These are phyloP conservation scores for Platanista minor DNA, from an alignment of 2,113 vertebrate species.

Conservation along the genomic window DNA sequence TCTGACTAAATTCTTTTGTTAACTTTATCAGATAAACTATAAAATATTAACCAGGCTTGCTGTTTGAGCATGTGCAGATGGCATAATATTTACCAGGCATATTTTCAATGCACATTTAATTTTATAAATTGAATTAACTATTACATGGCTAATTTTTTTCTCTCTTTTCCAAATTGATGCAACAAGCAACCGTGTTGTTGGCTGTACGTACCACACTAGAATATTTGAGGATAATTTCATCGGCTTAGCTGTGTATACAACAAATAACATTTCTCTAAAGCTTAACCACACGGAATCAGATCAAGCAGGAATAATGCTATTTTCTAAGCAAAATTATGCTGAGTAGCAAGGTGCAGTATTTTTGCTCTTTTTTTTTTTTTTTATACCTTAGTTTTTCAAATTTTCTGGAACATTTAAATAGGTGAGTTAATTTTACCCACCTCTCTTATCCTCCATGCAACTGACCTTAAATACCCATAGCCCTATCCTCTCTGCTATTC, in stretches of 20 bases:
- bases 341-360: background rate
- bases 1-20: slow-evolving; percentile 83
- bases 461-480: background rate
- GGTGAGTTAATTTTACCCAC: slow-evolving; percentile 24
- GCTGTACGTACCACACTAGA: background rate
- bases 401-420: slow-evolving; percentile 45
- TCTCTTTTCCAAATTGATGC: slow-evolving; percentile 59
- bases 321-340: slow-evolving; percentile 62
- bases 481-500: background rate
- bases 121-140: slow-evolving; percentile 71
- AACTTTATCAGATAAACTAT: slow-evolving; percentile 84
- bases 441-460: background rate
- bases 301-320: slow-evolving; percentile 67
- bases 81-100: slow-evolving; percentile 75
- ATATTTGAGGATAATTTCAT: slow-evolving; percentile 51
- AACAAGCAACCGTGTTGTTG: slow-evolving; percentile 33
- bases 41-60: slow-evolving; percentile 81
- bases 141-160: slow-evolving; percentile 23
- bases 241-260: slow-evolving; percentile 43
- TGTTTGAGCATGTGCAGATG: slow-evolving; percentile 76
- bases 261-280: slow-evolving; percentile 53
- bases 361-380: background rate
- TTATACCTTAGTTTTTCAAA: slow-evolving; percentile 36
- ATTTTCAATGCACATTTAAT: slow-evolving; percentile 70
- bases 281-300: slow-evolving; percentile 64